Percentiles rank a stretch among this genome's conserved stretches.
phyloP scores from a whole-genome alignment of 2,797 vertebrate genomes.

The Delichon dasypus region DNA sequence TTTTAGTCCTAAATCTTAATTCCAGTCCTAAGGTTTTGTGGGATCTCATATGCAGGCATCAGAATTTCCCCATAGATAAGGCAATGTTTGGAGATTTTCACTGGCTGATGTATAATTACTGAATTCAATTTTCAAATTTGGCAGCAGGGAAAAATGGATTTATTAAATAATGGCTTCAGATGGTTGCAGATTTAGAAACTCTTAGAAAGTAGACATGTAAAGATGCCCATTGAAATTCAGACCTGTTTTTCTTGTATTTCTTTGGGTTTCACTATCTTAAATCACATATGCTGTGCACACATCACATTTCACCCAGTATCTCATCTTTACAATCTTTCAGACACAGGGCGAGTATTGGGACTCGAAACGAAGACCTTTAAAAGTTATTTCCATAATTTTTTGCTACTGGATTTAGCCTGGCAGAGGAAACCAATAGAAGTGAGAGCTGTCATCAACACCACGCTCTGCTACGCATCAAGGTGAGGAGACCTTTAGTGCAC shows the following conservation, averaged over 20 bases:
- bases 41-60: background rate
- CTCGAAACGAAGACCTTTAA: conserved; percentile 57
- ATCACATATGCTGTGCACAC: conserved; percentile 38
- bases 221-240: conserved; percentile 26
- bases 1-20: background rate
- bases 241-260: conserved; percentile 31
- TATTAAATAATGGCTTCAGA: conserved; percentile 25
- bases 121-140: conserved; percentile 52
- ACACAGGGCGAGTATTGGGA: background rate
- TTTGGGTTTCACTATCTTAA: conserved; percentile 25
- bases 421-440: conserved; percentile 36
- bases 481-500: conserved; percentile 43
- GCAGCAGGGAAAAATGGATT: conserved; percentile 21
- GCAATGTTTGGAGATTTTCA: background rate
- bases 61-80: background rate
- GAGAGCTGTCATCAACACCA: conserved; percentile 15
- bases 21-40: background rate
- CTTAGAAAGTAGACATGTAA: conserved; percentile 1
- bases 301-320: conserved; percentile 41
- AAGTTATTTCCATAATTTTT: conserved; percentile 62
- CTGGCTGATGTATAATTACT: conserved; percentile 37
- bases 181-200: conserved; percentile 40
- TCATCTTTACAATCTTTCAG: conserved; percentile 52
- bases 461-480: conserved; percentile 41
- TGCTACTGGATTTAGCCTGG: conserved; percentile 32